A percentile compares a stretch with the other conserved stretches of the same genome.
Evolutionary conservation across 37 sponge, comb jelly and placozoan species (phyloP).

Genomic region (Theonella swinhoei): DNA sequence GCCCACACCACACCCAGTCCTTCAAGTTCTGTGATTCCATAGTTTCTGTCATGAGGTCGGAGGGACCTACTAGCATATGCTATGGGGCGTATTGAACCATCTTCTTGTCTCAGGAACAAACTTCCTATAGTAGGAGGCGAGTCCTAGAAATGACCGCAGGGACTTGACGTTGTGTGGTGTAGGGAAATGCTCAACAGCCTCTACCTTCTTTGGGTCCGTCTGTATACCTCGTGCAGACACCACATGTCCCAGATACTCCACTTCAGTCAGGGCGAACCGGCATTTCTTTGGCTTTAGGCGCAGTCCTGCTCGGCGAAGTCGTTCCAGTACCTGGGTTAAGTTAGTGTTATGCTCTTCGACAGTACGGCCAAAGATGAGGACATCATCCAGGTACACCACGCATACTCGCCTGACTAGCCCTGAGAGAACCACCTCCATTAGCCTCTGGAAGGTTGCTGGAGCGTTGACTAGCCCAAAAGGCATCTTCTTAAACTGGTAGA

Average conservation of each 20-base stretch:
- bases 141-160: too few relatives aligned
- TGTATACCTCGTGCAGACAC: slow-evolving; percentile 40
- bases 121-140: slow-evolving; percentile 42
- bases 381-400: too few relatives aligned
- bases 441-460: slow-evolving; percentile 60
- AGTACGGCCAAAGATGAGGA: too few relatives aligned
- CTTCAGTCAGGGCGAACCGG: too few relatives aligned
- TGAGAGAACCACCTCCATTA: slow-evolving; percentile 55
- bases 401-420: too few relatives aligned
- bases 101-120: slow-evolving; percentile 39
- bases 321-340: slow-evolving; percentile 18
- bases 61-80: slow-evolving; percentile 67
- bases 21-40: slow-evolving; percentile 62
- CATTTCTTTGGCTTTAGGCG: too few relatives aligned
- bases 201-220: slow-evolving; percentile 26
- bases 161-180: too few relatives aligned
- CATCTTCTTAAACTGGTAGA: slow-evolving; percentile 48
- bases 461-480: slow-evolving; percentile 73
- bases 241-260: too few relatives aligned
- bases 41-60: slow-evolving; percentile 52
- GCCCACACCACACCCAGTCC: slow-evolving; percentile 74
- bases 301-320: too few relatives aligned
- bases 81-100: slow-evolving; percentile 24
- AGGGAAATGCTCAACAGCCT: too few relatives aligned
- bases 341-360: slow-evolving; percentile 25